Base-by-base conservation (phyloP, 2,113 vertebrate species). In the Bungarus multicinctus region DNA sequence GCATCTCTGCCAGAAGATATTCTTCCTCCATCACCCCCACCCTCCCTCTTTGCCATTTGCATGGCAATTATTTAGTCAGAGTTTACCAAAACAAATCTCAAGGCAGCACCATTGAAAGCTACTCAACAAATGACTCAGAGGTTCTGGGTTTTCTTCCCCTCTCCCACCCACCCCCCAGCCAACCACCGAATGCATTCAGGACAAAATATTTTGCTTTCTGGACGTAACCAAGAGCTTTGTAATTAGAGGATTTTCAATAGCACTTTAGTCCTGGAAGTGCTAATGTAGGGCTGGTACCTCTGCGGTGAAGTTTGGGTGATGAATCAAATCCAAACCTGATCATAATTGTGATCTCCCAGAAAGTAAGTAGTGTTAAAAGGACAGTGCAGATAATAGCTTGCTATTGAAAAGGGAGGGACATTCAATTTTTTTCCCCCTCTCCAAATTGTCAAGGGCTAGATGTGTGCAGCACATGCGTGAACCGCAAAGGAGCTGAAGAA, bases 191-290 rank as follows among this genome's bases (percentile, higher is more conserved):
- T 39, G 60, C 47, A 43, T 58, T 27, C 47, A 53, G 58, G 47
- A 92, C 11, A 27, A 69, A 69, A 88, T 43, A 53, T 86, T 53
- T 74, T 34, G 47, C 50, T 92, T 92, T 39, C 34, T 16, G 58
- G 64, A 69, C 0, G 39, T 93, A 93, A 93, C 92, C 92, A 93
- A 88, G 45, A 89, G 92, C 88, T 52, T 52, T 45, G 1, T 89
- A 89, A 93, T 93, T 58, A 92, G 64, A 3, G 20, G 4, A 64
- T 85, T 89, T 93, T n/a, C 88, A 93, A 58, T 45, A 89, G 88
- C 53, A 50, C 54, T 93, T 55, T 89, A 58, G 11, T 39, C 6
- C 16, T 30, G 54, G 14, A 87, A 86, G 85, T 12, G 27, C 85
- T 58, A 5, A 18, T 50, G 53, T 58, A 54, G 25, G 52, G 30